Conservation (phyloP, 2,888 invertebrate species). For the Serripes groenlandicus region DNA sequence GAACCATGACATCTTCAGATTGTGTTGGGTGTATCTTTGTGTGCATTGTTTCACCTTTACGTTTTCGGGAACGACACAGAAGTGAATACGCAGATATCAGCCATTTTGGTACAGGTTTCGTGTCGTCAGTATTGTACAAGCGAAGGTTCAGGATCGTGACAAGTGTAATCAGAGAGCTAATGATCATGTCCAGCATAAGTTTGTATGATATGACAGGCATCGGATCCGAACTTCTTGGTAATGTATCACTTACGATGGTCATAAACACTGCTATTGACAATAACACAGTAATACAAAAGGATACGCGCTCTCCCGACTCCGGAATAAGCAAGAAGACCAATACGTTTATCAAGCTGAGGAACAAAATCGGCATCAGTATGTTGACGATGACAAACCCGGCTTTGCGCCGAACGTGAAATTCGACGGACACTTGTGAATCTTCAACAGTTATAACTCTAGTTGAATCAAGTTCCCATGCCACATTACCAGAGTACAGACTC, state of each 20-base stretch:
- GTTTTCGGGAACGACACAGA: not conserved
- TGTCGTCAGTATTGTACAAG: conserved; percentile 58
- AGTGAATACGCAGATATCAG: too few species aligned
- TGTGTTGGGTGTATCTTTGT: not conserved
- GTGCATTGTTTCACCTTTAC: not conserved
- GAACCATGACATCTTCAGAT: not conserved
- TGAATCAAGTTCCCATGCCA: not conserved
- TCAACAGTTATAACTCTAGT: not conserved
- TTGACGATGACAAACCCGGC: conserved; percentile 65
- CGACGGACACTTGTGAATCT: not conserved
- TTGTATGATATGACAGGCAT: conserved; percentile 59
- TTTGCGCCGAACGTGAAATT: conserved; percentile 42
- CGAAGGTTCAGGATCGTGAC: conserved; percentile 57
- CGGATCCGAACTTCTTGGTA: conserved; percentile 65
- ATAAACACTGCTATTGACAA: conserved; percentile 67
- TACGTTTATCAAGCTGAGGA: conserved; percentile 63
- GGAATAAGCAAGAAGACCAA: conserved; percentile 65
- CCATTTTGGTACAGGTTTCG: conserved; percentile 21
- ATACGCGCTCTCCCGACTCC: conserved; percentile 68
- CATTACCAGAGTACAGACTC: not conserved
- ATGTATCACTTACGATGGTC: conserved; percentile 65
- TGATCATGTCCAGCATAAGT: conserved; percentile 56
- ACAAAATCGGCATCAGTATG: conserved; percentile 65
- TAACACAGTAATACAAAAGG: conserved; percentile 68
- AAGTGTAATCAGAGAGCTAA: conserved; percentile 62